These are phyloP conservation scores for Drosophila kepulauana DNA, from an alignment of 1,140 invertebrate genomes.

Conservation along the genomic window DNA sequence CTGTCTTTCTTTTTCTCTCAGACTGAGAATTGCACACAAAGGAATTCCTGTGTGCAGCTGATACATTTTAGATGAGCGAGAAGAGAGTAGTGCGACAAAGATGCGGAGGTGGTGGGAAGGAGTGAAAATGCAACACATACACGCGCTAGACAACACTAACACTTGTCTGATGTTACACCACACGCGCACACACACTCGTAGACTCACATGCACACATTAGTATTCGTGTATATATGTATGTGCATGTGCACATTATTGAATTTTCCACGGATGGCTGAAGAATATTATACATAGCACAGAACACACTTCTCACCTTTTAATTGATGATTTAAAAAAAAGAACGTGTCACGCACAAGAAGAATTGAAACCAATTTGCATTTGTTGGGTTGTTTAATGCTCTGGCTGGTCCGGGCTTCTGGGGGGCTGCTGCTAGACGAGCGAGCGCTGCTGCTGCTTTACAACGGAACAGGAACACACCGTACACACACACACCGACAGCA, in stretches of 20 bases:
- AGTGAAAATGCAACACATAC: slow-evolving; percentile 47
- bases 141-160: slow-evolving; percentile 48
- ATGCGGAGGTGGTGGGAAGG: neutral
- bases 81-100: too few species aligned
- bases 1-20: too few species aligned
- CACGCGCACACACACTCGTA: slow-evolving; percentile 42
- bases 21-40: slow-evolving; percentile 21
- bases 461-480: slow-evolving; percentile 52
- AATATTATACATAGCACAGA: neutral
- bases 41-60: slow-evolving; percentile 42
- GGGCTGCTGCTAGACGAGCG: slow-evolving; percentile 46
- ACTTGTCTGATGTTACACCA: slow-evolving; percentile 61
- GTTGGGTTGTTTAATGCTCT: slow-evolving; percentile 41
- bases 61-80: slow-evolving; percentile 17
- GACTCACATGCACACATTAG: slow-evolving; percentile 8
- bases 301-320: slow-evolving; percentile 42
- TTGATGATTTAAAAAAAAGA: slow-evolving; percentile 43
- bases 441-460: slow-evolving; percentile 42
- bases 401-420: slow-evolving; percentile 37
- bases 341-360: slow-evolving; percentile 50
- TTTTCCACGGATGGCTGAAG: slow-evolving; percentile 54
- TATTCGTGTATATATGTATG: slow-evolving; percentile 29
- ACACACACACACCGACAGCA: slow-evolving; percentile 49
- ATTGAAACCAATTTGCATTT: slow-evolving; percentile 48
- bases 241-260: slow-evolving; percentile 71